Evolutionary conservation across 2,888 invertebrate genomes (phyloP).

Genomic region (Lepidonotus clava): DNA sequence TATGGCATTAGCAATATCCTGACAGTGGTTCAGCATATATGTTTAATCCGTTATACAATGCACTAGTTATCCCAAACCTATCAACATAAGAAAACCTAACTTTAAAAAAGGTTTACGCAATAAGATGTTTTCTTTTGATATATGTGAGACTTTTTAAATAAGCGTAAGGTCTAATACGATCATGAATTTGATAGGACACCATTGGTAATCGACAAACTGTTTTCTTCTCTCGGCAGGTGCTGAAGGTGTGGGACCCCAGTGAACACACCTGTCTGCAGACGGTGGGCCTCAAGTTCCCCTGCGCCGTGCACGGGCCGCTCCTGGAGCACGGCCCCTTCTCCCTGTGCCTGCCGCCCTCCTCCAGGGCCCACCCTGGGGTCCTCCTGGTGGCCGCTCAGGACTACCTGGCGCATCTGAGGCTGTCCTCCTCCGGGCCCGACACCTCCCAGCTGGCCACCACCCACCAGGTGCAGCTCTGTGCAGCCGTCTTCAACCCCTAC

Average conservation of each 20-base stretch:
- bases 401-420: slow-evolving; percentile 76
- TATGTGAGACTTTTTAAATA: no score
- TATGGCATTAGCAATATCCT: no score
- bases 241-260: slow-evolving; percentile 80
- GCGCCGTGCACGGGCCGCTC: slow-evolving; percentile 76
- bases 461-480: slow-evolving; percentile 77
- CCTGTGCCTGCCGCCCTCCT: slow-evolving; percentile 71
- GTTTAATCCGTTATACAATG: no score
- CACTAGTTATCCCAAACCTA: no score
- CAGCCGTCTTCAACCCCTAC: slow-evolving; percentile 78
- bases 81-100: no score
- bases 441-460: slow-evolving; percentile 71
- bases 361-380: slow-evolving; percentile 61
- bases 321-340: slow-evolving; percentile 80
- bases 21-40: no score
- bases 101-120: no score
- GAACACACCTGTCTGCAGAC: slow-evolving; percentile 79
- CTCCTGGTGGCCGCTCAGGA: slow-evolving; percentile 79
- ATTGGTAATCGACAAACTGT: no score
- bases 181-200: no score
- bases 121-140: no score
- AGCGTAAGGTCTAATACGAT: no score
- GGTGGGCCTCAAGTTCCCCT: slow-evolving; percentile 77
- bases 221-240: no score
- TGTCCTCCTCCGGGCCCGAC: slow-evolving; percentile 71